phyloP scores from a whole-genome alignment of 2,797 vertebrate genomes.

The Emys orbicularis region DNA sequence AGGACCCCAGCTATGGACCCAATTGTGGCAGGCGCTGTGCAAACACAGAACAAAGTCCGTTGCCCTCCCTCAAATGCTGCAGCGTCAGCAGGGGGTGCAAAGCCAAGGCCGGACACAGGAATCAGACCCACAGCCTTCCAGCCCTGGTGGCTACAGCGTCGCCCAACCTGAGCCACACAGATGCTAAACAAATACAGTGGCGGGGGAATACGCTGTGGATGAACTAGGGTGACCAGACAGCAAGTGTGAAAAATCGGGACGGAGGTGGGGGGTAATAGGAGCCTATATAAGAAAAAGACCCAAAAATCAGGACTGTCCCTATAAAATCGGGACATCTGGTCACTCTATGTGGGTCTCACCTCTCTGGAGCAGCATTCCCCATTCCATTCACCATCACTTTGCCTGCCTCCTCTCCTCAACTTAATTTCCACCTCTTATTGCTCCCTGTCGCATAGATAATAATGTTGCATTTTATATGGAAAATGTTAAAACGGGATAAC shows the following conservation, averaged over 20 bases:
- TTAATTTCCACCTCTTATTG: constrained; percentile 2
- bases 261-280: too few relatives aligned
- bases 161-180: neutral
- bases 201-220: too few relatives aligned
- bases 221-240: too few relatives aligned
- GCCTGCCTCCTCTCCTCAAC: neutral
- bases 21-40: neutral
- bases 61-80: neutral
- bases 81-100: neutral
- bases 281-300: too few relatives aligned
- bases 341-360: neutral
- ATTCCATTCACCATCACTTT: neutral
- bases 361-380: neutral
- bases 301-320: too few relatives aligned
- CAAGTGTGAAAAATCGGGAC: too few relatives aligned
- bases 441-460: constrained; percentile 46
- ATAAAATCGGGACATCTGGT: too few relatives aligned
- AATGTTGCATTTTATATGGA: constrained; percentile 69
- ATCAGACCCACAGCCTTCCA: fast-evolving
- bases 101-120: neutral
- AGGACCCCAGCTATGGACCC: neutral
- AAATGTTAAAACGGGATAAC: constrained; percentile 77
- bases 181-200: neutral
- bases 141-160: fast-evolving
- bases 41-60: neutral